A percentile compares a stretch with the other conserved stretches of the same genome.
Evolutionary conservation across 2,113 vertebrate species (phyloP).

Genomic region (Columba janthina): DNA sequence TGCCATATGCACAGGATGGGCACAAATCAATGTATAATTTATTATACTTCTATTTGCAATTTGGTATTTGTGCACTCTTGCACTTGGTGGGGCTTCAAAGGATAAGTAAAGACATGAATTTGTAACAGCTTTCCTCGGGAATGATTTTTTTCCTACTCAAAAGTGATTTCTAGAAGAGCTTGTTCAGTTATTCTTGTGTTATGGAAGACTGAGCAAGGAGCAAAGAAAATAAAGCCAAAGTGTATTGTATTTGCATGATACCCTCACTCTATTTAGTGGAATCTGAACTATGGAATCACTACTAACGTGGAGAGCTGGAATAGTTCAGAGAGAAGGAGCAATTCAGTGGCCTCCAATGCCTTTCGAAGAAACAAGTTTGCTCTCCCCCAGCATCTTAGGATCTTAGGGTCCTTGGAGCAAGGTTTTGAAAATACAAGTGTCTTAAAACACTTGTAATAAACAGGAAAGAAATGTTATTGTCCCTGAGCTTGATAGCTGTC

Average conservation of each 20-base stretch:
- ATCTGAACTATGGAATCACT: neutral
- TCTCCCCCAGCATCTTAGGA: neutral
- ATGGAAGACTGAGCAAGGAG: neutral
- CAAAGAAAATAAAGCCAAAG: neutral
- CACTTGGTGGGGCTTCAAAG: neutral
- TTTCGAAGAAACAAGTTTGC: neutral
- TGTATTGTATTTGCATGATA: neutral
- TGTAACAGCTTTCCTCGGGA: neutral
- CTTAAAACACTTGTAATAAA: neutral
- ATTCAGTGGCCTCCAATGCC: neutral
- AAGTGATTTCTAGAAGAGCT: neutral
- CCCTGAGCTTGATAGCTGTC: neutral
- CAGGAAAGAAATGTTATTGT: neutral
- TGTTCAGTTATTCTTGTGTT: neutral
- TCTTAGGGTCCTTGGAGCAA: neutral
- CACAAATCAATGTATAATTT: slow-evolving; percentile 10
- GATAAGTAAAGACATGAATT: neutral
- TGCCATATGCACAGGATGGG: neutral
- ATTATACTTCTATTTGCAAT: slow-evolving; percentile 3
- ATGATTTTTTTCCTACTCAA: neutral
- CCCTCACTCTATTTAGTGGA: neutral
- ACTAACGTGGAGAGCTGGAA: neutral
- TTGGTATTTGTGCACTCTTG: neutral
- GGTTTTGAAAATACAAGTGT: neutral
- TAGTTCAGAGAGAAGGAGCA: neutral